phyloP scores from a whole-genome alignment of 2,888 invertebrate species.

The Poecilus cupreus region DNA sequence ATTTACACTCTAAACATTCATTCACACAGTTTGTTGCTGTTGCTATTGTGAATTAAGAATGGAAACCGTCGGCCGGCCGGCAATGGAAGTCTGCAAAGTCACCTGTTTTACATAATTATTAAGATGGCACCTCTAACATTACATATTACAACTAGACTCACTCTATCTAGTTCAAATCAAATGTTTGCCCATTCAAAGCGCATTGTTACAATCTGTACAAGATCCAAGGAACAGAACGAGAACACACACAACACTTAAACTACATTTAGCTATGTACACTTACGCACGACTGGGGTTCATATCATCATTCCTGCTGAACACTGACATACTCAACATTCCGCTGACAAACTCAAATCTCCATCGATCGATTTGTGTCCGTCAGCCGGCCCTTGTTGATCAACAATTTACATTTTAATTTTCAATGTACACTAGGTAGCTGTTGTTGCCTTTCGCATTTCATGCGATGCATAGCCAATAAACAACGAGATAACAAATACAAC shows the following conservation, averaged over 20 bases:
- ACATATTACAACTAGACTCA: background rate
- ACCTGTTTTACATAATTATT: background rate
- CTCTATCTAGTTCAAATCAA: background rate
- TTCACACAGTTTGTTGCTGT: constrained; percentile 3
- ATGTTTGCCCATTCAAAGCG: background rate
- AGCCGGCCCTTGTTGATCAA: too few relatives aligned
- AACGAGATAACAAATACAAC: constrained; percentile 13
- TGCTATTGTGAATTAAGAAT: background rate
- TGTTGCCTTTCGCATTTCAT: background rate
- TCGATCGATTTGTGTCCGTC: background rate
- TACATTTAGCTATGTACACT: constrained; percentile 3
- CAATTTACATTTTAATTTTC: background rate
- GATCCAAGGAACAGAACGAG: too few relatives aligned
- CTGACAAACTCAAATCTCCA: too few relatives aligned
- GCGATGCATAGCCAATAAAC: background rate
- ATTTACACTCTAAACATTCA: constrained; percentile 57
- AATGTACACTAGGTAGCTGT: background rate
- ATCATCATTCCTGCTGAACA: background rate
- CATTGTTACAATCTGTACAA: too few relatives aligned
- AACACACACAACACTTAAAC: background rate
- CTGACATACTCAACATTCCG: too few relatives aligned
- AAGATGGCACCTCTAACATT: background rate
- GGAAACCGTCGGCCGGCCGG: too few relatives aligned
- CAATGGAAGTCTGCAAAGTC: too few relatives aligned
- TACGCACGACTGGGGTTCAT: background rate